Percentiles rank a stretch among this genome's conserved stretches.
These are phyloP conservation scores for Diachasmimorpha longicaudata DNA, from an alignment of 1,140 invertebrate species.

Conservation along the genomic window DNA sequence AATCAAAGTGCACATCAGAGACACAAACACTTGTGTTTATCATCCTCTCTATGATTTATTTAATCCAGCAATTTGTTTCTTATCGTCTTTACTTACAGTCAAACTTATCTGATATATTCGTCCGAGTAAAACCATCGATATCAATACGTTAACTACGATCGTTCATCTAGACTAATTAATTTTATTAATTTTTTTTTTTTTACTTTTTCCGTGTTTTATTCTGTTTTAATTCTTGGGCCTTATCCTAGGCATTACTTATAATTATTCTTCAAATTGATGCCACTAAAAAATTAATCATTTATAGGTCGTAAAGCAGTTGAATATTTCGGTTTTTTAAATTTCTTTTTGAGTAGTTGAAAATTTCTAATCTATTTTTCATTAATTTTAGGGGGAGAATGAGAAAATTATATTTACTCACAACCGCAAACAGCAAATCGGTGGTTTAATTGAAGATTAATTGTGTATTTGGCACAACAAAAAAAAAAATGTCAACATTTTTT, in stretches of 20 bases:
- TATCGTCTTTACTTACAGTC: neutral
- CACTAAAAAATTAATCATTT: neutral
- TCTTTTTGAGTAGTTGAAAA: neutral
- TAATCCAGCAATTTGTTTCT: neutral
- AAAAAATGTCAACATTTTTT: too few species aligned
- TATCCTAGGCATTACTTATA: neutral
- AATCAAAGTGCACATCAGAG: neutral
- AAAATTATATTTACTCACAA: neutral
- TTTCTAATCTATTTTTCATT: neutral
- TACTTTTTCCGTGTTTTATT: neutral
- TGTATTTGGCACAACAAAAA: too few species aligned
- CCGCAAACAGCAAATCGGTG: neutral
- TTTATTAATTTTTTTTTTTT: neutral
- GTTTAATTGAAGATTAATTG: neutral
- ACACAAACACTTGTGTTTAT: neutral
- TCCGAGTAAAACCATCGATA: conserved; percentile 2
- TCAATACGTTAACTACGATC: neutral
- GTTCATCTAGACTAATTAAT: neutral
- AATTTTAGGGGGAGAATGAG: neutral
- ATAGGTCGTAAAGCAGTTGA: neutral
- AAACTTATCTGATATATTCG: conserved; percentile 1
- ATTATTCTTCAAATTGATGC: neutral
- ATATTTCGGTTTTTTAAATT: neutral
- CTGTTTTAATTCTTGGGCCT: neutral
- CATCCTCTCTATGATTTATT: neutral